Evolutionary conservation across 53 echinoderm and acorn worm species (phyloP).

Genomic region (Antedon mediterranea): DNA sequence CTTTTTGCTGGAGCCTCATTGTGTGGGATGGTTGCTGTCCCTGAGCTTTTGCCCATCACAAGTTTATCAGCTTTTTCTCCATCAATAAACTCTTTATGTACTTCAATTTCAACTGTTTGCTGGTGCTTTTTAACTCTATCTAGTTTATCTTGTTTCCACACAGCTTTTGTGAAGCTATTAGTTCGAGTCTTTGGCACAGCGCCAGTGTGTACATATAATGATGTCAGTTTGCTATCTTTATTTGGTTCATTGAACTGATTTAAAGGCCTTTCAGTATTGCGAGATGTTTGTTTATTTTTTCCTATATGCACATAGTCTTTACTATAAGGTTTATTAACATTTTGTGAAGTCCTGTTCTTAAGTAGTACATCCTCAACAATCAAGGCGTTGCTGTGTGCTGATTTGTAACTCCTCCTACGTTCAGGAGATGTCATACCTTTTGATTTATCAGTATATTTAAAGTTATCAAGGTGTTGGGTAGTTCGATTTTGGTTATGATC

Average conservation of each 20-base stretch:
- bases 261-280: not conserved
- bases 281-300: not conserved
- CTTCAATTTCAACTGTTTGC: not conserved
- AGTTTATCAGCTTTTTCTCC: not conserved
- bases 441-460: not conserved
- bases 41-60: not conserved
- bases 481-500: not conserved
- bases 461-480: not conserved
- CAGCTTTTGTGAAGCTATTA: slow-evolving; percentile 23
- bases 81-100: not conserved
- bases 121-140: not conserved
- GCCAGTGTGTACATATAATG: slow-evolving; percentile 21
- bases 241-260: not conserved
- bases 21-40: not conserved
- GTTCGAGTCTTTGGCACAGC: slow-evolving; percentile 38
- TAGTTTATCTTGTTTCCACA: slow-evolving; percentile 7
- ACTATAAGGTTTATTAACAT: not conserved
- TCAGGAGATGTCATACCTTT: not conserved
- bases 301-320: not conserved
- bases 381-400: not conserved
- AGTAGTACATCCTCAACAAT: not conserved
- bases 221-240: not conserved
- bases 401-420: not conserved
- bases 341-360: not conserved
- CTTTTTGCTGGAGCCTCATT: no score